These are phyloP conservation scores for Calephelis virginiensis DNA, from an alignment of 1,140 invertebrate genomes.

Conservation along the genomic window DNA sequence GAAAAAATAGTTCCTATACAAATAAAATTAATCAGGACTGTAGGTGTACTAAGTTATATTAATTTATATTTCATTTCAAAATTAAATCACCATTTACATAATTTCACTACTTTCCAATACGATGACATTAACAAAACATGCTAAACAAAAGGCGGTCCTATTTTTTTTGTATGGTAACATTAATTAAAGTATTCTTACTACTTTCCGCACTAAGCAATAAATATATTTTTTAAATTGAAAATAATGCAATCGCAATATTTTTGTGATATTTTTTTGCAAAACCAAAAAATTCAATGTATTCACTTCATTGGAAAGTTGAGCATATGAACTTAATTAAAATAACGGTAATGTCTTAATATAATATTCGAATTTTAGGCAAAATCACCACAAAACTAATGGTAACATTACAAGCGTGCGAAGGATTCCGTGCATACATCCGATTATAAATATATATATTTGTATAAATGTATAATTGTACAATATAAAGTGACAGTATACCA, in stretches of 20 bases:
- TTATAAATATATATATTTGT: slow-evolving; percentile 27
- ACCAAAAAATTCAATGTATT: background rate
- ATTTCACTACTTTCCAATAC: background rate
- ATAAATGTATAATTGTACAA: slow-evolving; percentile 18
- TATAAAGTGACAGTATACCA: slow-evolving; percentile 8
- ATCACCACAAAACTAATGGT: slow-evolving; percentile 37
- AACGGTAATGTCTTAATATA: slow-evolving; percentile 26
- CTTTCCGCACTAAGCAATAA: no score
- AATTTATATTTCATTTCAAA: background rate
- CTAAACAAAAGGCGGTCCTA: no score
- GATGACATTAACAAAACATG: background rate
- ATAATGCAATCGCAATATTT: background rate
- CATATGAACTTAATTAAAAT: background rate
- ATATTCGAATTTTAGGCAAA: slow-evolving; percentile 31
- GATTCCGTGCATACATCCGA: slow-evolving; percentile 3
- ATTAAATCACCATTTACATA: slow-evolving; percentile 3
- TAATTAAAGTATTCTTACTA: no score
- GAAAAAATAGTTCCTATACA: background rate
- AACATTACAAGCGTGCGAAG: slow-evolving; percentile 51
- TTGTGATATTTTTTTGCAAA: background rate
- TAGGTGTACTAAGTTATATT: background rate
- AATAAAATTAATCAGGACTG: background rate
- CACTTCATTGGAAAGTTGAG: slow-evolving; percentile 2
- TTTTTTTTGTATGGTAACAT: no score
- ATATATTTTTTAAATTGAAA: background rate